Evolutionary conservation across 2,797 vertebrate species (phyloP).

Genomic region (Galago senegalensis): DNA sequence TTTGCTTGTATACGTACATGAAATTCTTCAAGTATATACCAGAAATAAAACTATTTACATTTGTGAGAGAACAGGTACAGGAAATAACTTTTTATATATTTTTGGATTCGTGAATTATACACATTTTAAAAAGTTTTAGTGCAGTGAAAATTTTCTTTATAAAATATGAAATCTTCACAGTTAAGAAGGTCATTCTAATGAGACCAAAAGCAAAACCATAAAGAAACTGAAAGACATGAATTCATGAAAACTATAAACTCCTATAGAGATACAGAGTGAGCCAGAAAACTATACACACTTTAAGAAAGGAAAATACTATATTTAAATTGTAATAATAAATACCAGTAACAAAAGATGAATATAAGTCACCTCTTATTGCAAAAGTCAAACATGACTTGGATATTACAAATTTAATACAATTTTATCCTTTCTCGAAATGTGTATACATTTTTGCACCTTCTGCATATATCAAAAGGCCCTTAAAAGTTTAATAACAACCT

Average conservation of each 20-base stretch:
- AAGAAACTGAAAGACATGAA: not conserved
- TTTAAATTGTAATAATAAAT: too few relatives aligned
- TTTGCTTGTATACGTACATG: slow-evolving; percentile 18
- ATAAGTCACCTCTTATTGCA: too few relatives aligned
- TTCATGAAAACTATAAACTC: slow-evolving; percentile 2
- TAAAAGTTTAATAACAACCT: not conserved
- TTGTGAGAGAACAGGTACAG: not conserved
- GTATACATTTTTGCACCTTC: too few relatives aligned
- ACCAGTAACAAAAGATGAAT: too few relatives aligned
- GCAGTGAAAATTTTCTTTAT: not conserved
- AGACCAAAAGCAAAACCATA: slow-evolving; percentile 28
- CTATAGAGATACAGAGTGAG: not conserved
- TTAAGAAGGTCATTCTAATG: not conserved
- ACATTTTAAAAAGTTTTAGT: slow-evolving; percentile 24
- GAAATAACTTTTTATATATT: slow-evolving; percentile 19
- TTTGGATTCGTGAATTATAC: not conserved
- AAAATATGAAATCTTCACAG: slow-evolving; percentile 17
- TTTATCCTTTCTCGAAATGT: too few relatives aligned
- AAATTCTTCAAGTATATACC: slow-evolving; percentile 21
- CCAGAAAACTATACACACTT: too few relatives aligned
- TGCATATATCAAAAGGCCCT: not conserved
- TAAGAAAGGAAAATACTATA: too few relatives aligned
- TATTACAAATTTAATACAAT: too few relatives aligned
- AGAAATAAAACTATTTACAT: slow-evolving; percentile 62
- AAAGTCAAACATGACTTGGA: too few relatives aligned